Evolutionary conservation across 2,888 invertebrate species (phyloP).

Genomic region (Caradrina kadenii): DNA sequence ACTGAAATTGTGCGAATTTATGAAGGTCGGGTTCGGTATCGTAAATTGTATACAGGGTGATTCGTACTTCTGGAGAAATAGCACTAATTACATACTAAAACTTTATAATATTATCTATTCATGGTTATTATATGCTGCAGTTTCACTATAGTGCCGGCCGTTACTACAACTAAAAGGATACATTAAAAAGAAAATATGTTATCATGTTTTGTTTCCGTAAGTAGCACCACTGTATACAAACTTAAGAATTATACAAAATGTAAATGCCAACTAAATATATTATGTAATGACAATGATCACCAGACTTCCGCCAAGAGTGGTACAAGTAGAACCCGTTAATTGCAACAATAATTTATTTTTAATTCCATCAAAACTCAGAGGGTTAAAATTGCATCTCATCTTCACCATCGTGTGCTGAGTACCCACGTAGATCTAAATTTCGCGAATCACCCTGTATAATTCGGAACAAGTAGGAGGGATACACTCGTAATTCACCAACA

Average conservation of each 20-base stretch:
- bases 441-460: slow-evolving; percentile 39
- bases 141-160: background rate
- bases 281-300: background rate
- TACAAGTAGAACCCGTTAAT: slow-evolving; percentile 2
- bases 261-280: background rate
- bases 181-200: too few species aligned
- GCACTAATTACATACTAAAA: background rate
- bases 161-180: too few species aligned
- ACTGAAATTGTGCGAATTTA: slow-evolving; percentile 34
- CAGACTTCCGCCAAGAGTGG: background rate
- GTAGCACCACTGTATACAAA: too few species aligned
- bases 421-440: slow-evolving; percentile 2
- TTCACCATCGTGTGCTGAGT: slow-evolving; percentile 9
- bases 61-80: background rate
- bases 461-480: slow-evolving; percentile 46
- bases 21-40: slow-evolving; percentile 20
- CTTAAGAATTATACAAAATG: too few species aligned
- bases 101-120: background rate
- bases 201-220: too few species aligned
- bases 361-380: slow-evolving; percentile 35
- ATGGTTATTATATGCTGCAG: background rate
- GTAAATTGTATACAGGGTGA: slow-evolving; percentile 25
- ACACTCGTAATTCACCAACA: slow-evolving; percentile 59
- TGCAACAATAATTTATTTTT: slow-evolving; percentile 23
- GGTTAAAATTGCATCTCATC: slow-evolving; percentile 40